Percentiles rank a stretch among this genome's conserved stretches.
Evolutionary conservation across 23 tunicate species (phyloP).

Genomic region (Trididemnum nubilum): DNA sequence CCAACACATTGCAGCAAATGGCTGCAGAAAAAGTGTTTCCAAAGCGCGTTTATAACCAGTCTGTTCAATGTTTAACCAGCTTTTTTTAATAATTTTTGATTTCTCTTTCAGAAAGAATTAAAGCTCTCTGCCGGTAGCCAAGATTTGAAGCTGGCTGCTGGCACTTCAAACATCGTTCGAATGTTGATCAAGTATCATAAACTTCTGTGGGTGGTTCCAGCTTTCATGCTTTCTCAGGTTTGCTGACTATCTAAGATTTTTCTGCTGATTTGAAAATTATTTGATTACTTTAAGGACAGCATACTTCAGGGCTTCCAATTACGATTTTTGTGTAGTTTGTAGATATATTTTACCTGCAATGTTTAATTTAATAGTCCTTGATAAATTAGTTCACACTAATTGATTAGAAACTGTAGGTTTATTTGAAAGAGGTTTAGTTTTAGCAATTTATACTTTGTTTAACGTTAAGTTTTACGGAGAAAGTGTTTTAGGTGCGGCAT

Average conservation of each 20-base stretch:
- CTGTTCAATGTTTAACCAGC: too few relatives aligned
- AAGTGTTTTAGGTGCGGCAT: conserved; percentile 60
- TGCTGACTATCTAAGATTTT: too few relatives aligned
- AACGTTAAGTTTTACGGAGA: too few relatives aligned
- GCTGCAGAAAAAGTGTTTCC: too few relatives aligned
- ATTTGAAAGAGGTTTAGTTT: too few relatives aligned
- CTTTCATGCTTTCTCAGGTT: conserved; percentile 88
- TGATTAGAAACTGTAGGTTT: too few relatives aligned
- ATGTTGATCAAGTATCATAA: conserved; percentile 92
- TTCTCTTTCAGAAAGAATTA: neutral
- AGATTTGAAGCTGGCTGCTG: conserved; percentile 87
- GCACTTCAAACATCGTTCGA: conserved; percentile 84
- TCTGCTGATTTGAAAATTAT: neutral
- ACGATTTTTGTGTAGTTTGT: neutral
- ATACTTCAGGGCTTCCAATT: neutral
- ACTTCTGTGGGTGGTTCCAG: conserved; percentile 88
- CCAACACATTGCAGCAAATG: too few relatives aligned
- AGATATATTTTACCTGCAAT: neutral
- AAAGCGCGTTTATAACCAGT: too few relatives aligned
- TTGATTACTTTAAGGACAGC: neutral
- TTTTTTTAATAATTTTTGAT: too few relatives aligned
- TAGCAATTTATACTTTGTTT: too few relatives aligned
- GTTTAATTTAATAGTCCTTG: too few relatives aligned
- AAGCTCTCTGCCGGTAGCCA: conserved; percentile 16
- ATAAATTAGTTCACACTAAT: too few relatives aligned